Percentiles rank a stretch among this genome's conserved stretches.
Evolutionary conservation across 2,888 invertebrate species (phyloP).

Genomic region (Miltochrista miniata): DNA sequence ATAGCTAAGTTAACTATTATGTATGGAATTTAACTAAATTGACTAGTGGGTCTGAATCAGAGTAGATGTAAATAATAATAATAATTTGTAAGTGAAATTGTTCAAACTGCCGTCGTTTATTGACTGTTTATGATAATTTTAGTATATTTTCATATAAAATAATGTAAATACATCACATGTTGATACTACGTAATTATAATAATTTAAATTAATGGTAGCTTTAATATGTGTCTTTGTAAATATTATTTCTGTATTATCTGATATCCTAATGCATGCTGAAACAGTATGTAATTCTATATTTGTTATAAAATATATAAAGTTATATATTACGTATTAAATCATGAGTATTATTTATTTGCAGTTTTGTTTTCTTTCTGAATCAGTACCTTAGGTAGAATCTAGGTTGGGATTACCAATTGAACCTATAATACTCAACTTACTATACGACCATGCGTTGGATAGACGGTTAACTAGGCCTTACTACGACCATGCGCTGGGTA

Average conservation of each 20-base stretch:
- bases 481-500: no score
- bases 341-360: slow-evolving; percentile 40
- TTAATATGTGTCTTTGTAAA: slow-evolving; percentile 70
- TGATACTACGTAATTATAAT: slow-evolving; percentile 44
- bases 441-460: no score
- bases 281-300: slow-evolving; percentile 76
- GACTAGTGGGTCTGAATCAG: slow-evolving; percentile 10
- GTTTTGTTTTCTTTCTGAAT: slow-evolving; percentile 21
- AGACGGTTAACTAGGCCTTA: no score
- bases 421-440: no score
- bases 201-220: slow-evolving; percentile 68
- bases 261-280: slow-evolving; percentile 54
- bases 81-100: slow-evolving; percentile 37
- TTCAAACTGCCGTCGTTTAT: slow-evolving; percentile 70
- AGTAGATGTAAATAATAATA: slow-evolving; percentile 34
- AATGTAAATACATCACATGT: slow-evolving; percentile 39
- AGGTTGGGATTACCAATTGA: no score
- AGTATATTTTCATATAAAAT: slow-evolving; percentile 45
- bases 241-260: slow-evolving; percentile 64
- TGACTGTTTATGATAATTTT: slow-evolving; percentile 62
- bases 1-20: slow-evolving; percentile 26
- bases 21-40: slow-evolving; percentile 35
- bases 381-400: no score
- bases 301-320: slow-evolving; percentile 83
- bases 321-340: slow-evolving; percentile 56